Conservation (phyloP, 2,797 vertebrate genomes). For the Microctenopoma lineatum region DNA sequence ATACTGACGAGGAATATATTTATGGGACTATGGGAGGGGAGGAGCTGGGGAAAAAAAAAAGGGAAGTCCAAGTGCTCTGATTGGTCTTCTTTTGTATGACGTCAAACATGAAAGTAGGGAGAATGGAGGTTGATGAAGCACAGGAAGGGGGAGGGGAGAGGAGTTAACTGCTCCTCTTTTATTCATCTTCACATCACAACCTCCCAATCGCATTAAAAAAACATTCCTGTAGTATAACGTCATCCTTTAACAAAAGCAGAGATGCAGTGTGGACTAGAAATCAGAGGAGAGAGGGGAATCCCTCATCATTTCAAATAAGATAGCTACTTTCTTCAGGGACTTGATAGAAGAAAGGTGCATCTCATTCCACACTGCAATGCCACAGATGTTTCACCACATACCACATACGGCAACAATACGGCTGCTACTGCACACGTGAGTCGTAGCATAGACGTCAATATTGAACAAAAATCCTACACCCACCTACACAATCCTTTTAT, state of each 20-base stretch:
- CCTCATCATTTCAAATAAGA: background rate
- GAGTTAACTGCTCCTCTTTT: conserved; percentile 69
- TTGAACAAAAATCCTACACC: conserved; percentile 6
- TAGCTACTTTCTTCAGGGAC: conserved; percentile 9
- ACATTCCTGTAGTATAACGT: conserved; percentile 27
- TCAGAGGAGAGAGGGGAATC: conserved; percentile 27
- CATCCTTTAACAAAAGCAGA: conserved; percentile 8
- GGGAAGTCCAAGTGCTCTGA: conserved; percentile 62
- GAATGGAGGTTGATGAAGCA: conserved; percentile 67
- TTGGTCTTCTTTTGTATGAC: conserved; percentile 76
- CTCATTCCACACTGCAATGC: background rate
- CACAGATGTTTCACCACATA: conserved; percentile 24
- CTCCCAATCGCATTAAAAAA: conserved; percentile 29
- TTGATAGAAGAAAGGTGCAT: background rate
- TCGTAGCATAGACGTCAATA: background rate
- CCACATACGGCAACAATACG: conserved; percentile 15
- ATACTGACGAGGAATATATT: conserved; percentile 76
- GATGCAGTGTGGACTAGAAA: conserved; percentile 6
- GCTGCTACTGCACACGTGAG: conserved; percentile 6
- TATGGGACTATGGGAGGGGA: conserved; percentile 68
- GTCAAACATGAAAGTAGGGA: conserved; percentile 71
- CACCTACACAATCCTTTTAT: conserved; percentile 16
- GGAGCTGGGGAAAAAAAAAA: conserved; percentile 66
- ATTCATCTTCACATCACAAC: conserved; percentile 63
- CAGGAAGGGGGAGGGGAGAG: conserved; percentile 74